phyloP scores from a whole-genome alignment of 2,888 invertebrate genomes.

The Yponomeuta evonymella region DNA sequence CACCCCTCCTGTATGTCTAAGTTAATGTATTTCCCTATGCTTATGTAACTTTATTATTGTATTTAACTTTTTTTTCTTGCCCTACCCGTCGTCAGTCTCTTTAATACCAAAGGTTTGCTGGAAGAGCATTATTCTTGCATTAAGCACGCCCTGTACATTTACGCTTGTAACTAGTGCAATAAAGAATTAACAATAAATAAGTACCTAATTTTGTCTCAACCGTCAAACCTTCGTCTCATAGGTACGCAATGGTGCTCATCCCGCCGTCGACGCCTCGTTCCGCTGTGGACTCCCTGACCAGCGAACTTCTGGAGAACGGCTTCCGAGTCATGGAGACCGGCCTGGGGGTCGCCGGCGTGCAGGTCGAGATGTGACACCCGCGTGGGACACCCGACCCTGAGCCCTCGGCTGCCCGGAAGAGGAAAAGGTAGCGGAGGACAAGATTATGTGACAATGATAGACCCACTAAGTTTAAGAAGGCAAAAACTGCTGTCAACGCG shows the following conservation, averaged over 20 bases:
- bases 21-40: no score
- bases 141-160: no score
- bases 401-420: background rate
- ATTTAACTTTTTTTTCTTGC: no score
- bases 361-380: conserved; percentile 56
- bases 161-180: no score
- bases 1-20: no score
- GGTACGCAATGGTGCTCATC: conserved; percentile 62
- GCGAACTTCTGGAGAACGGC: conserved; percentile 63
- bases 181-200: no score
- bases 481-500: no score
- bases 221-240: conserved; percentile 56
- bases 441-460: background rate
- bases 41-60: no score
- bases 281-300: conserved; percentile 51
- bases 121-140: no score
- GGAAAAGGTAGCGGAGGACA: background rate
- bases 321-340: conserved; percentile 74
- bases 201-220: background rate
- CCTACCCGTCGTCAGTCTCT: no score
- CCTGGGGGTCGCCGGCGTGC: conserved; percentile 78
- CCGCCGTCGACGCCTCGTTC: conserved; percentile 54
- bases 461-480: no score
- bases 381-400: background rate
- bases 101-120: no score